Evolutionary conservation across 1,140 invertebrate species (phyloP).

Genomic region (Formica selysi): DNA sequence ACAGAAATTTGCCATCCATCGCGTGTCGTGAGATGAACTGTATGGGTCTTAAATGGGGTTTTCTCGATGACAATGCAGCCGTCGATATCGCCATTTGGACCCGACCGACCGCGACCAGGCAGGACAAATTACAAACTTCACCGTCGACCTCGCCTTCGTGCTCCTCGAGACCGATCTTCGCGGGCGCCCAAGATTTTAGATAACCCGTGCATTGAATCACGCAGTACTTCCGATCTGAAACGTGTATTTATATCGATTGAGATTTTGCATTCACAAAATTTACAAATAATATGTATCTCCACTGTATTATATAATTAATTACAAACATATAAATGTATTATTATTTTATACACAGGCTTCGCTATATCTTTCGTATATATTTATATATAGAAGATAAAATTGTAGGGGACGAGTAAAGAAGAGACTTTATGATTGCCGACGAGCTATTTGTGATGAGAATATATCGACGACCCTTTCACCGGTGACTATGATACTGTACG

Average conservation of each 20-base stretch:
- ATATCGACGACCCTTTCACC: constrained; percentile 58
- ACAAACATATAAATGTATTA: background rate
- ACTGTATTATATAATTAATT: background rate
- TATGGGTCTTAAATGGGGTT: constrained; percentile 79
- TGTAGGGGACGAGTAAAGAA: background rate
- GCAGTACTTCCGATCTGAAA: constrained; percentile 91
- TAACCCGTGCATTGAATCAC: constrained; percentile 96
- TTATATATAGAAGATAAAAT: background rate
- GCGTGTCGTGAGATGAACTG: constrained; percentile 98
- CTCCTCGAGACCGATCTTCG: constrained; percentile 91
- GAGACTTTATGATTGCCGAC: background rate
- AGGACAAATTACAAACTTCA: constrained; percentile 93
- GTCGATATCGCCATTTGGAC: constrained; percentile 86
- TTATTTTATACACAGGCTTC: background rate
- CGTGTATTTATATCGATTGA: background rate
- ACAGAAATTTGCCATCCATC: constrained; percentile 98
- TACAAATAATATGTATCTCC: background rate
- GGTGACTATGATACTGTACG: background rate
- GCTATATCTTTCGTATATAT: background rate
- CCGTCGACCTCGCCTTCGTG: constrained; percentile 89
- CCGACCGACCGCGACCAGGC: constrained; percentile 94
- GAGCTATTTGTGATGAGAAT: constrained; percentile 39
- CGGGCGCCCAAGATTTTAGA: constrained; percentile 95
- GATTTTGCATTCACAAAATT: background rate
- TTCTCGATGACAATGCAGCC: constrained; percentile 72